phyloP scores from a whole-genome alignment of 2,113 vertebrate species.

The Myotis brandtii region DNA sequence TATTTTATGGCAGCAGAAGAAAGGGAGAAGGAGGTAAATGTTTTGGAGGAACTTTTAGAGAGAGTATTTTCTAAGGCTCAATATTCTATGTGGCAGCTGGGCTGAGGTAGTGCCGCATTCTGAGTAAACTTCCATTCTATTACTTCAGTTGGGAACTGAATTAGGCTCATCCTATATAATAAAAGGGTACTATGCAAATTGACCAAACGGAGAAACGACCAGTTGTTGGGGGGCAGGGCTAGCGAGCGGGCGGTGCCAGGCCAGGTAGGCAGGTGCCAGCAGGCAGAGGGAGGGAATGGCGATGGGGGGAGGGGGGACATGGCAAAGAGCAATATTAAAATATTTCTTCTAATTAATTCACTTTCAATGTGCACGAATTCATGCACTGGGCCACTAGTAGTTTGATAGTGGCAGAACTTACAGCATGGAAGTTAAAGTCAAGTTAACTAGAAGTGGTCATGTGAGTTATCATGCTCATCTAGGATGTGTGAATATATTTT shows the following conservation, averaged over 20 bases:
- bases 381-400: no score
- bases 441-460: background rate
- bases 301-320: no score
- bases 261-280: no score
- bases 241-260: no score
- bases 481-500: background rate
- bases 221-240: no score
- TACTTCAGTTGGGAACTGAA: background rate
- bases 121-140: background rate
- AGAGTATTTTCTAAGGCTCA: background rate
- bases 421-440: background rate
- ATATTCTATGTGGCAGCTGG: background rate
- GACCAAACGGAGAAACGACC: no score
- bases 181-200: no score
- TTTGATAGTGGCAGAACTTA: background rate
- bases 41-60: background rate
- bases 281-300: no score
- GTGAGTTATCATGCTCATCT: background rate
- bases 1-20: background rate
- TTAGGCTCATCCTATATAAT: background rate
- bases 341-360: no score
- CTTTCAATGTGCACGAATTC: no score
- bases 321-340: no score
- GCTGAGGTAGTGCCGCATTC: slow-evolving; percentile 13
- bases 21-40: background rate